Conservation (phyloP, 2,888 invertebrate genomes). For the Drosophila lutescens region DNA sequence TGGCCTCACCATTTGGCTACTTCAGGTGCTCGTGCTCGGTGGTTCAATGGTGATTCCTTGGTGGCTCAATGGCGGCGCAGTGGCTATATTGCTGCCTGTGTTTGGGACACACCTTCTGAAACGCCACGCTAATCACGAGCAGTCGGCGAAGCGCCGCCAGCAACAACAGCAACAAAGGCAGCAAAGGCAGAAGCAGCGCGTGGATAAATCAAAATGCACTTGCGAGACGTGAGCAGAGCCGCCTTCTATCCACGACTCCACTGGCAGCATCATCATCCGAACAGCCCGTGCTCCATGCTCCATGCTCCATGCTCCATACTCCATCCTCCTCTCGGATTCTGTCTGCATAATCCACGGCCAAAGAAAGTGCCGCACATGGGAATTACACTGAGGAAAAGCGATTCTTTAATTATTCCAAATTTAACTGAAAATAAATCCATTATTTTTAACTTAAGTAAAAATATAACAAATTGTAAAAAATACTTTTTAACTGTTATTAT, state of each 20-base stretch:
- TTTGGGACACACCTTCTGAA: slow-evolving; percentile 79
- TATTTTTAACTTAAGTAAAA: too few species aligned
- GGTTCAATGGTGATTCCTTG: slow-evolving; percentile 7
- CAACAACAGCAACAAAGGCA: slow-evolving; percentile 15
- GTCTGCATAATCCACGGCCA: slow-evolving; percentile 71
- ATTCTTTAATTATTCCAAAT: not conserved
- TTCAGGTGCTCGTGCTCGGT: slow-evolving; percentile 69
- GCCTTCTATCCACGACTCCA: slow-evolving; percentile 43
- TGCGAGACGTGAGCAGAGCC: slow-evolving; percentile 54
- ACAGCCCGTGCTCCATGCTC: not conserved
- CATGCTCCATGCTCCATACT: not conserved
- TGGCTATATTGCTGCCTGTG: slow-evolving; percentile 65
- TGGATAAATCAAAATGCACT: slow-evolving; percentile 79
- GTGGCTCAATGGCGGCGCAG: not conserved
- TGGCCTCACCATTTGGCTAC: slow-evolving; percentile 70
- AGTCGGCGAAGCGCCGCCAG: slow-evolving; percentile 60
- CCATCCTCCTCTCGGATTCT: slow-evolving; percentile 25
- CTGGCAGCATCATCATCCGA: slow-evolving; percentile 13
- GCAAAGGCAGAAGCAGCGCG: slow-evolving; percentile 59
- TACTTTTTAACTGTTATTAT: too few species aligned
- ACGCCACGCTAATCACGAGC: slow-evolving; percentile 80
- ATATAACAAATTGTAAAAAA: too few species aligned
- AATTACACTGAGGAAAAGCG: slow-evolving; percentile 12
- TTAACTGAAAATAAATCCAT: too few species aligned
- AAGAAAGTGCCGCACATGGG: slow-evolving; percentile 74